Evolutionary conservation across 2,797 vertebrate species (phyloP).

Genomic region (Scomberomorus guttatus): DNA sequence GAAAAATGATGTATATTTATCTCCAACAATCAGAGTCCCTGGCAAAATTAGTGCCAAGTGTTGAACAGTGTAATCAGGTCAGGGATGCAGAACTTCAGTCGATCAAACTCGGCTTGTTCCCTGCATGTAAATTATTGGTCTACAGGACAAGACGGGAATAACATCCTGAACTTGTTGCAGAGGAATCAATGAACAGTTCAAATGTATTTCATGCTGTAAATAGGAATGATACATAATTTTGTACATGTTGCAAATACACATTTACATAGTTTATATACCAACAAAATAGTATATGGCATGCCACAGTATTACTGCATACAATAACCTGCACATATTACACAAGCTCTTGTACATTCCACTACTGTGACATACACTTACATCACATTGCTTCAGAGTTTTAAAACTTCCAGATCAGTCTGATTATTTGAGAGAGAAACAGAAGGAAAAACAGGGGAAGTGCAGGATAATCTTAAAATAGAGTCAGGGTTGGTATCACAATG

Average conservation of each 20-base stretch:
- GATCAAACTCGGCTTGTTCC: constrained; percentile 50
- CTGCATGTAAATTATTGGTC: constrained; percentile 58
- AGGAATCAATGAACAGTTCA: no score
- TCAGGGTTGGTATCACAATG: background rate
- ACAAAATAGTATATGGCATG: background rate
- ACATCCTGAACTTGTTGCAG: constrained; percentile 14
- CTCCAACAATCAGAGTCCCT: constrained; percentile 50
- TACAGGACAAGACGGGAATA: constrained; percentile 36
- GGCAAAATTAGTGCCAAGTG: constrained; percentile 47
- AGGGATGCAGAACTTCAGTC: constrained; percentile 49
- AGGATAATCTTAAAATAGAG: no score
- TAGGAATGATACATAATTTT: background rate
- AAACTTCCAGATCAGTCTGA: no score
- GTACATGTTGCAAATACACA: background rate
- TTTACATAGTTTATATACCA: background rate
- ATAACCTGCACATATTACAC: background rate
- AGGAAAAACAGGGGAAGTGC: background rate
- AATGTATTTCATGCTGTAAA: background rate
- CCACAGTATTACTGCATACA: background rate
- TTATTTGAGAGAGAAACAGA: no score
- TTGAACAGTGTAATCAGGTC: constrained; percentile 50
- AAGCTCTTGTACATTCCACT: background rate
- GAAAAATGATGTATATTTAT: constrained; percentile 43
- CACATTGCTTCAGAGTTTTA: no score
- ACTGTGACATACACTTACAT: background rate